Conservation (phyloP, 2,797 vertebrate genomes). For the Mormyrus proboscirostris region DNA sequence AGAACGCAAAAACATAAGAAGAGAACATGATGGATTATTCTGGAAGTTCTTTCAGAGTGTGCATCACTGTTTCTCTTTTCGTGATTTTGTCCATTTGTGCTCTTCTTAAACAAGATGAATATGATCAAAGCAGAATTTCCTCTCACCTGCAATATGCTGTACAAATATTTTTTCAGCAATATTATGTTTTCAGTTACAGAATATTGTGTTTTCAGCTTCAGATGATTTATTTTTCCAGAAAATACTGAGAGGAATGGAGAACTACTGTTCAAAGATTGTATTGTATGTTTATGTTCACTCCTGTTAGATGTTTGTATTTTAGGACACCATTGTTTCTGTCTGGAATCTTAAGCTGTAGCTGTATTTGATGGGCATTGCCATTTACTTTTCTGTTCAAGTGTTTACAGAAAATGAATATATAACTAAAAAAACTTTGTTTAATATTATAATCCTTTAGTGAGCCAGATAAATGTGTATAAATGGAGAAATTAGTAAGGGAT, state of each 20-base stretch:
- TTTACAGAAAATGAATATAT: background rate
- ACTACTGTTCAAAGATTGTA: constrained; percentile 4
- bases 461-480: constrained; percentile 25
- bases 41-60: background rate
- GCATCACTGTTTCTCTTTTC: background rate
- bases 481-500: constrained; percentile 13
- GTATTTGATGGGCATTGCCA: background rate
- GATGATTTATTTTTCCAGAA: background rate
- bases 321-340: background rate
- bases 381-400: constrained; percentile 1
- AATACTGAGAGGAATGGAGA: background rate
- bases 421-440: background rate
- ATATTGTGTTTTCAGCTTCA: background rate
- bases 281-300: background rate
- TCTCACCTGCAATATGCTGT: constrained; percentile 31
- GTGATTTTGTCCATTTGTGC: background rate
- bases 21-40: background rate
- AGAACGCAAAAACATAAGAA: background rate
- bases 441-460: constrained; percentile 25
- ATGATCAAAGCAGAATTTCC: constrained; percentile 19
- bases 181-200: background rate
- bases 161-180: background rate
- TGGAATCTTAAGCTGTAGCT: constrained; percentile 12
- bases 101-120: background rate
- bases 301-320: background rate